Conservation (phyloP, 1,140 invertebrate genomes). For the Magallana angulata region DNA sequence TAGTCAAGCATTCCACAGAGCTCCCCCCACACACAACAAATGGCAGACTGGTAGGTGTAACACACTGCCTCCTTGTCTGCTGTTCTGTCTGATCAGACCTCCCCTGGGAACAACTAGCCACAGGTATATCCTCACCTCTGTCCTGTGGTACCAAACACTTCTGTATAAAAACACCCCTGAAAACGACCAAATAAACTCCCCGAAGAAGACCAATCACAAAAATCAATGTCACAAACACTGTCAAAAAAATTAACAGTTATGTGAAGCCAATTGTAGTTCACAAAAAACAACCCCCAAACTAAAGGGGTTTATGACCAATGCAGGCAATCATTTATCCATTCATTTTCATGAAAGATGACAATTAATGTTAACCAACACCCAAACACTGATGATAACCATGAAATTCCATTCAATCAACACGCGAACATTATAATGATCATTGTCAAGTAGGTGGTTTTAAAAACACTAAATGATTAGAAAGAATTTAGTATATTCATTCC, state of each 20-base stretch:
- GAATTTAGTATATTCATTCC: slow-evolving; percentile 9
- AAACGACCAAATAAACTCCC: background rate
- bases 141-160: background rate
- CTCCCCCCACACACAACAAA: background rate
- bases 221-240: background rate
- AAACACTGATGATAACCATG: background rate
- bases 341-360: slow-evolving; percentile 18
- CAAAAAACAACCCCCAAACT: background rate
- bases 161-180: background rate
- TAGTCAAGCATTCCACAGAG: background rate
- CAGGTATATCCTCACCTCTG: background rate
- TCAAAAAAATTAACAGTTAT: background rate
- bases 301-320: background rate
- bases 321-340: slow-evolving; percentile 19
- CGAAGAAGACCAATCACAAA: slow-evolving; percentile 2
- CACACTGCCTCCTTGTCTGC: background rate
- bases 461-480: background rate
- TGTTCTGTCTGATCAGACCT: background rate
- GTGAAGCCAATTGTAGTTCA: background rate
- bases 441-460: slow-evolving; percentile 9
- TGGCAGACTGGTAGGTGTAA: background rate
- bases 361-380: slow-evolving; percentile 14
- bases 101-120: background rate
- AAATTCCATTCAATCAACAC: slow-evolving; percentile 19
- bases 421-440: background rate